These are phyloP conservation scores for Brachyalestes nurse DNA, from an alignment of 2,797 vertebrate species.

Conservation along the genomic window DNA sequence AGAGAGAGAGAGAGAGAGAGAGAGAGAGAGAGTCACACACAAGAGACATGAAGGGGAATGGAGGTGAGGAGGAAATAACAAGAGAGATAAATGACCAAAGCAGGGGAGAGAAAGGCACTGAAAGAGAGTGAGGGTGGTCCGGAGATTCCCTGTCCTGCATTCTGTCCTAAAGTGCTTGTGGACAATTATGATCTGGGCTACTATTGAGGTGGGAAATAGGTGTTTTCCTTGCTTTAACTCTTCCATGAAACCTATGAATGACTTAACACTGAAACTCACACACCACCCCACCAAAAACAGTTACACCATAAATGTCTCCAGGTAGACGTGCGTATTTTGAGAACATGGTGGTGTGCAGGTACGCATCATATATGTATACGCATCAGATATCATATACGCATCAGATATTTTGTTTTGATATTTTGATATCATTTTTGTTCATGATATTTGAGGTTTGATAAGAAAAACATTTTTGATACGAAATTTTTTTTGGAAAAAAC, in stretches of 20 bases:
- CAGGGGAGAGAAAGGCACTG: constrained; percentile 4
- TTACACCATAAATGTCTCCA: too few relatives aligned
- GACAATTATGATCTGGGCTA: constrained; percentile 41
- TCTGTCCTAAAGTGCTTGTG: constrained; percentile 14
- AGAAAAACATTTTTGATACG: too few relatives aligned
- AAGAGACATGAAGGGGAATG: neutral
- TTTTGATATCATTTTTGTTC: too few relatives aligned
- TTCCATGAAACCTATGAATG: constrained; percentile 13
- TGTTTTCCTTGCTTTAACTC: neutral
- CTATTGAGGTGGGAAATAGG: constrained; percentile 38
- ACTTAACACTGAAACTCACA: constrained; percentile 22
- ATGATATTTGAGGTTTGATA: too few relatives aligned
- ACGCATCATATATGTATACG: too few relatives aligned
- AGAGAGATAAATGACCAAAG: constrained; percentile 3
- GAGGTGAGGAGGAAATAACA: neutral
- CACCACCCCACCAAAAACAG: too few relatives aligned
- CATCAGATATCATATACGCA: too few relatives aligned
- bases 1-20: constrained; percentile 13
- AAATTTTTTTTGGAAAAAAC: too few relatives aligned
- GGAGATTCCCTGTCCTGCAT: constrained; percentile 48
- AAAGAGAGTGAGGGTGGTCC: neutral
- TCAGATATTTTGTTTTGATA: too few relatives aligned
- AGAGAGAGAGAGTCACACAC: neutral
- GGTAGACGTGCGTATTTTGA: too few relatives aligned
- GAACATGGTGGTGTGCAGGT: too few relatives aligned